These are phyloP conservation scores for Gambusia yucatana DNA, from an alignment of 2,797 vertebrate species.

Conservation along the genomic window DNA sequence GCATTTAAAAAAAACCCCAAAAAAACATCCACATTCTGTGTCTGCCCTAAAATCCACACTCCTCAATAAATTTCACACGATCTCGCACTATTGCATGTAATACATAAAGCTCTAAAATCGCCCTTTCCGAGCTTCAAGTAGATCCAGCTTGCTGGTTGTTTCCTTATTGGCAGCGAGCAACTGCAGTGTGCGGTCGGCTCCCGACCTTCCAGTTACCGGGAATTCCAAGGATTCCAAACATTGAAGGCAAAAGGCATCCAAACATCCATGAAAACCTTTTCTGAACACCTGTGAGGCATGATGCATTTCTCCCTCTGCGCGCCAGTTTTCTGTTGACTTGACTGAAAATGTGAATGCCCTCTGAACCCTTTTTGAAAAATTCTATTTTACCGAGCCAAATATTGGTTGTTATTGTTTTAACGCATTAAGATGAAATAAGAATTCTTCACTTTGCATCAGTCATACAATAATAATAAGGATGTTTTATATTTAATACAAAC, in stretches of 20 bases:
- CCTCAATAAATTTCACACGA: slow-evolving; percentile 10
- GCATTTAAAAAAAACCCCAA: slow-evolving; percentile 8
- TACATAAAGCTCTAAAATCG: slow-evolving; percentile 4
- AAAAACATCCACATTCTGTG: background rate
- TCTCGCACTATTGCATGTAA: background rate
- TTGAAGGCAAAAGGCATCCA: slow-evolving; percentile 20
- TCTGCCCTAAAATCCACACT: background rate
- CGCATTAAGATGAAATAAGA: background rate
- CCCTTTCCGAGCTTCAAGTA: background rate
- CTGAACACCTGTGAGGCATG: slow-evolving; percentile 9
- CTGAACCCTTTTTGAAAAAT: background rate
- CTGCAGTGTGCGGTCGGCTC: slow-evolving; percentile 10
- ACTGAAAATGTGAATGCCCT: background rate
- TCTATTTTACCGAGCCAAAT: background rate
- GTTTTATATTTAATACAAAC: background rate
- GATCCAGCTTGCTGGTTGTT: slow-evolving; percentile 9
- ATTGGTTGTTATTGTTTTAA: background rate
- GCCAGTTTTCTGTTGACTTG: background rate
- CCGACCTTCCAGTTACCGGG: slow-evolving; percentile 5
- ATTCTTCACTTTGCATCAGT: background rate
- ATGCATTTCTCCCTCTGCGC: background rate
- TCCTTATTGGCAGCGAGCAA: slow-evolving; percentile 25
- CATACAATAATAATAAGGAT: background rate
- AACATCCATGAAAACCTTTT: slow-evolving; percentile 25
- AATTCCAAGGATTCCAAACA: slow-evolving; percentile 24